Evolutionary conservation across 2,113 vertebrate genomes (phyloP).

Genomic region (Indicator indicator): DNA sequence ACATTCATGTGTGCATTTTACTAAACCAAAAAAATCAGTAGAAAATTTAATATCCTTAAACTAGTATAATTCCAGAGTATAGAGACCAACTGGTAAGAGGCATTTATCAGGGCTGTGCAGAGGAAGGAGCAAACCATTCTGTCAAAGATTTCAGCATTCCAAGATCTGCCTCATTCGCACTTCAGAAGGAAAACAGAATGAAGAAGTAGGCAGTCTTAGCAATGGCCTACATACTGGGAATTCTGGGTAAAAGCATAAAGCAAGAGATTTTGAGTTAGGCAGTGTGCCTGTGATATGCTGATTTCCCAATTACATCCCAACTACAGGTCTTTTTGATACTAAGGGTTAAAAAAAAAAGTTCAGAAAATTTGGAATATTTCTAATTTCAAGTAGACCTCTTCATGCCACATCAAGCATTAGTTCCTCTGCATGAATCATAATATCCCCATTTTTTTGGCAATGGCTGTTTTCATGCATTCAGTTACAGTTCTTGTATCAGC

Average conservation of each 20-base stretch:
- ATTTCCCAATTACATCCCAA: neutral
- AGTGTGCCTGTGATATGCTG: neutral
- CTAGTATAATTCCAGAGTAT: neutral
- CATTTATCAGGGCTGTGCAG: neutral
- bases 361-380: neutral
- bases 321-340: neutral
- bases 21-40: neutral
- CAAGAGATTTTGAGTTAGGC: neutral
- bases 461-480: neutral
- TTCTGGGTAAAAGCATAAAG: neutral
- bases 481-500: neutral
- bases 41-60: neutral
- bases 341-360: neutral
- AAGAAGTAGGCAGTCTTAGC: neutral
- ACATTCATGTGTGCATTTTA: neutral
- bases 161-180: neutral
- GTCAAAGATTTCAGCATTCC: neutral
- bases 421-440: neutral
- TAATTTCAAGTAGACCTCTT: neutral
- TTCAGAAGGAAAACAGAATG: neutral
- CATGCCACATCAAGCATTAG: too few relatives aligned
- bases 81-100: fast-evolving
- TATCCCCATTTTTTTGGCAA: neutral
- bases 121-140: neutral
- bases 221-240: neutral